phyloP scores from a whole-genome alignment of 2,797 vertebrate genomes.

The Hydrolagus colliei region DNA sequence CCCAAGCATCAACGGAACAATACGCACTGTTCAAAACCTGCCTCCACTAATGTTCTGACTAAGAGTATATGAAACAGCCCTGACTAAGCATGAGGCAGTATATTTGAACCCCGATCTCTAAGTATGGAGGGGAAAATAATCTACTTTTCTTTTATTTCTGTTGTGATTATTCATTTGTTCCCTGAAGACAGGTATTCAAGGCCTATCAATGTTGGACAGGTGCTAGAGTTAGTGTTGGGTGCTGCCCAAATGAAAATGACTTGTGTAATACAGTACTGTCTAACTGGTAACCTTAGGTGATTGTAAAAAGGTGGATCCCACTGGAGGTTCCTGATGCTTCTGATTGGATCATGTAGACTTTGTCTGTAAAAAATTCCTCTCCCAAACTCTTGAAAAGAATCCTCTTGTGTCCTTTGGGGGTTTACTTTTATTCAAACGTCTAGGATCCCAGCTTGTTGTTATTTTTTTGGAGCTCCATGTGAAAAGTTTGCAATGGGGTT shows the following conservation, averaged over 20 bases:
- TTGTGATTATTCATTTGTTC: too few relatives aligned
- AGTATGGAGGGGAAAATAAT: too few relatives aligned
- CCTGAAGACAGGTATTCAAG: too few relatives aligned
- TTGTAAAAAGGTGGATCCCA: constrained; percentile 1
- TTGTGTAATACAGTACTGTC: not conserved
- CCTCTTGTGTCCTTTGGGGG: constrained; percentile 13
- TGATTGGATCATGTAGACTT: constrained; percentile 58
- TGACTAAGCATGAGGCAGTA: too few relatives aligned
- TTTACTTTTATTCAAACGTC: constrained; percentile 10
- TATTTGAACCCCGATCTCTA: too few relatives aligned
- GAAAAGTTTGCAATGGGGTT: not conserved
- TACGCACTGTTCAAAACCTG: too few relatives aligned
- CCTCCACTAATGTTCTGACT: too few relatives aligned
- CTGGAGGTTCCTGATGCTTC: constrained; percentile 4
- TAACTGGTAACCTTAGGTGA: not conserved
- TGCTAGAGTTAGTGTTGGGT: too few relatives aligned
- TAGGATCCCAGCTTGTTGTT: not conserved
- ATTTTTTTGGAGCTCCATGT: constrained; percentile 5
- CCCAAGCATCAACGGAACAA: too few relatives aligned
- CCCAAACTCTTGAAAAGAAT: constrained; percentile 55
- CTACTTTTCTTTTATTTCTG: too few relatives aligned
- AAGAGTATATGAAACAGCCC: too few relatives aligned
- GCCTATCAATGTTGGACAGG: not conserved
- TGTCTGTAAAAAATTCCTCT: constrained; percentile 41
- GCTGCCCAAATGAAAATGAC: not conserved